Conservation (phyloP, 2,113 vertebrate species). For the Brachypodius melanocephalos region DNA sequence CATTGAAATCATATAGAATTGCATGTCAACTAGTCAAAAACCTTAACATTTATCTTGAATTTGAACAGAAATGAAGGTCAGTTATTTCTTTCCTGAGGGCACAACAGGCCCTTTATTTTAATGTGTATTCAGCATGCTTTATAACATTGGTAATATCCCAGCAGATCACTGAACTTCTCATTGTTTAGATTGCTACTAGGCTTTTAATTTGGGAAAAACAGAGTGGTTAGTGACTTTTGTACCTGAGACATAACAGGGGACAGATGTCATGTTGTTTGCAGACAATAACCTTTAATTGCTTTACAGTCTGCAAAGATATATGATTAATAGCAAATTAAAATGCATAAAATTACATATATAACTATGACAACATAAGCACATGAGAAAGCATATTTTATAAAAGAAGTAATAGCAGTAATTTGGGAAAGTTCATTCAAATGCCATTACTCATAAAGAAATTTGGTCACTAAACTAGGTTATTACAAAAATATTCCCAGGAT, state of each 20-base stretch:
- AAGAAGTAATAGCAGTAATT: constrained; percentile 4
- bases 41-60: neutral
- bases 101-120: neutral
- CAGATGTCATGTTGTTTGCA: neutral
- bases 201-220: neutral
- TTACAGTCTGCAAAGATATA: neutral
- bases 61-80: neutral
- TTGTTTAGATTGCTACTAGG: neutral
- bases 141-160: neutral
- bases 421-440: constrained; percentile 21
- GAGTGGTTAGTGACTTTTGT: neutral
- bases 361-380: neutral
- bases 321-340: neutral
- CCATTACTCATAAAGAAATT: constrained; percentile 34
- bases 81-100: neutral
- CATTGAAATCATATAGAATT: neutral
- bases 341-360: neutral
- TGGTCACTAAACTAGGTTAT: constrained; percentile 34
- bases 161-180: neutral
- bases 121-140: neutral
- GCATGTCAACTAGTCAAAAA: neutral
- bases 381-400: neutral
- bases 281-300: neutral
- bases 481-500: constrained; percentile 56
- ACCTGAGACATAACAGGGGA: neutral